Base-by-base conservation (phyloP, 1,140 invertebrate genomes). In the Galendromus occidentalis region DNA sequence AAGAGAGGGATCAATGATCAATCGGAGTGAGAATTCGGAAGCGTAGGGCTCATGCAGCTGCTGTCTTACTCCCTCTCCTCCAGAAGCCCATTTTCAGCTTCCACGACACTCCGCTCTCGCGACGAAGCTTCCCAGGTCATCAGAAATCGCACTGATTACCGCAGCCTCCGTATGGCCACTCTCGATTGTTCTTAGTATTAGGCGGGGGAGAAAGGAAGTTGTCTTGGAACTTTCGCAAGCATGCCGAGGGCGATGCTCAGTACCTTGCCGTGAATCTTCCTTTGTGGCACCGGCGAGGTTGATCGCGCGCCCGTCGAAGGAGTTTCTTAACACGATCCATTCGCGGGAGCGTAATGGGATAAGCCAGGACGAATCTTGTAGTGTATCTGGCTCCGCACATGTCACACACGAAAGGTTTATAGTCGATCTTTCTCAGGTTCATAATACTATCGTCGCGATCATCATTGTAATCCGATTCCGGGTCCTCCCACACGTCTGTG, bases 351-450 rank as follows among this genome's bases (percentile, higher is more conserved):
- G 81, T 91, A 91, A 82, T 97, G 93, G 81, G 88, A 90, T 72
- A 97, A 82, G 71, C 93, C 93, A 68, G 92, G 90, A 70, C 91
- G 83, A 64, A 91, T 95, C 81, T 97, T 96, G 84, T n/a, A n/a
- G n/a, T n/a, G n/a, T 96, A 97, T 73, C 91, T 59, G 20, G 51
- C 51, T 5, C 51, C 51, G 51, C 45, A 33, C 9, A 66, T 66
- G 22, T 65, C 30, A 14, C 30, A 68, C 4, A 28, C 47, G 42
- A 67, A 68, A 42, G 55, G 25, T 30, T 22, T 41, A 22, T 64
- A 18, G 25, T 65, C 25, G 14, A 9, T 59, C 51, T 22, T 59
- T 59, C 51, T 22, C 14, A 25, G 51, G 51, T 29, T 22, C 51
- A 25, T 59, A 59, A n/a, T n/a, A 25, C 51, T 59, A 22, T 59